These are phyloP conservation scores for Lasioglossum calceatum DNA, from an alignment of 2,888 invertebrate genomes.

Conservation along the genomic window DNA sequence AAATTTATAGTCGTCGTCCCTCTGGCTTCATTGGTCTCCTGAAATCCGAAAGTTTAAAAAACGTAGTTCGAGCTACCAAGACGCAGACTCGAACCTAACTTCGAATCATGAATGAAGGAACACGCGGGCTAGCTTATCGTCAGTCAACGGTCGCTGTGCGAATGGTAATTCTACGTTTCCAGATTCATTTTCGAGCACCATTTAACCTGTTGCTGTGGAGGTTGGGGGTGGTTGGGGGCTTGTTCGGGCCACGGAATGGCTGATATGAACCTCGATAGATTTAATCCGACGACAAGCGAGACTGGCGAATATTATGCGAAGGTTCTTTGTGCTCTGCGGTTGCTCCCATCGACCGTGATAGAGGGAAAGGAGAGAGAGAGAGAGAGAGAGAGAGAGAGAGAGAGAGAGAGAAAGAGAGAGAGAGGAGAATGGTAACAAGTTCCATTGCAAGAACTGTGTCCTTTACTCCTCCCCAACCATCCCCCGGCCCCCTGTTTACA, in stretches of 20 bases:
- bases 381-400: background rate
- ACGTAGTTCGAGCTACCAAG: background rate
- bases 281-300: constrained; percentile 47
- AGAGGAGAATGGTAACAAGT: constrained; percentile 35
- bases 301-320: constrained; percentile 56
- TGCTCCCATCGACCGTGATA: constrained; percentile 37
- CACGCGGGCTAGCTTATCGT: background rate
- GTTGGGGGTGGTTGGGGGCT: constrained; percentile 18
- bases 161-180: constrained; percentile 50
- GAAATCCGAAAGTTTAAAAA: background rate
- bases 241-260: constrained; percentile 59
- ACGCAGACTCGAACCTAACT: background rate
- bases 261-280: constrained; percentile 61
- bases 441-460: constrained; percentile 30
- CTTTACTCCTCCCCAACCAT: background rate
- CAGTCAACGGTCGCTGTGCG: background rate
- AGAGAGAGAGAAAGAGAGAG: background rate
- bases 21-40: background rate
- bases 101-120: background rate
- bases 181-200: constrained; percentile 57
- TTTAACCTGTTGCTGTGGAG: constrained; percentile 69
- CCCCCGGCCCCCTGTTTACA: background rate
- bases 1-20: background rate
- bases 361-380: background rate
- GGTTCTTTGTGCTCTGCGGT: constrained; percentile 44